Percentiles rank a stretch among this genome's conserved stretches.
These are phyloP conservation scores for Allolobophora icterica DNA, from an alignment of 2,888 invertebrate species.

Conservation along the genomic window DNA sequence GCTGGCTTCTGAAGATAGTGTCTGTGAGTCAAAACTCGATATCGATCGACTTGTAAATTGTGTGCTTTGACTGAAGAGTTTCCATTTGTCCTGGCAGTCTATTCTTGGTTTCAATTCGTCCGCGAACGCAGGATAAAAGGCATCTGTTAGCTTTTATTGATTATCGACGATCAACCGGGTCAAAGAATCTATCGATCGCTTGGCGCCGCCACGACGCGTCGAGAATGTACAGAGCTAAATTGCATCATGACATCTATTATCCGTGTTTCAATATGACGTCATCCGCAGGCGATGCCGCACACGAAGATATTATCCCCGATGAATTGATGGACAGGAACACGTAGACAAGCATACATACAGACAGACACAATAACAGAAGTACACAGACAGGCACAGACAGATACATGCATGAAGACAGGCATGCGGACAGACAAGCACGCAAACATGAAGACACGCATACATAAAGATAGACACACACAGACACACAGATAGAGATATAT, in stretches of 20 bases:
- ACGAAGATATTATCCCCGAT: not conserved
- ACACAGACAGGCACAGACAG: not conserved
- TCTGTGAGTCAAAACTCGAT: not conserved
- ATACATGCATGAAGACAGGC: not conserved
- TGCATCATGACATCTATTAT: constrained; percentile 10
- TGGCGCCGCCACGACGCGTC: not conserved
- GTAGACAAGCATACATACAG: not conserved
- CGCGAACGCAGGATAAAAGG: not conserved
- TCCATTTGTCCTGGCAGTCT: not conserved
- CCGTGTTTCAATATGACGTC: too few relatives aligned
- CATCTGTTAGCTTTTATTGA: not conserved
- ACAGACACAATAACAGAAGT: not conserved
- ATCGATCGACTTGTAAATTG: not conserved
- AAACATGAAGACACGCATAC: not conserved
- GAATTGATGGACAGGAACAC: not conserved
- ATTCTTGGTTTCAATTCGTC: not conserved
- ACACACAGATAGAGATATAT: too few relatives aligned
- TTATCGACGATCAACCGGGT: not conserved
- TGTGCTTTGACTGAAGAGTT: not conserved
- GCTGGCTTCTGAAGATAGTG: not conserved
- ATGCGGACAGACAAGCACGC: not conserved
- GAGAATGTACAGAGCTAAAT: not conserved
- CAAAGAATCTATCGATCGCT: not conserved
- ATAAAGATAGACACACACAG: not conserved
- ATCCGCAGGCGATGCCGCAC: not conserved